A percentile compares a stretch with the other conserved stretches of the same genome.
Evolutionary conservation across 2,888 invertebrate species (phyloP).

Genomic region (Folsomia candida): DNA sequence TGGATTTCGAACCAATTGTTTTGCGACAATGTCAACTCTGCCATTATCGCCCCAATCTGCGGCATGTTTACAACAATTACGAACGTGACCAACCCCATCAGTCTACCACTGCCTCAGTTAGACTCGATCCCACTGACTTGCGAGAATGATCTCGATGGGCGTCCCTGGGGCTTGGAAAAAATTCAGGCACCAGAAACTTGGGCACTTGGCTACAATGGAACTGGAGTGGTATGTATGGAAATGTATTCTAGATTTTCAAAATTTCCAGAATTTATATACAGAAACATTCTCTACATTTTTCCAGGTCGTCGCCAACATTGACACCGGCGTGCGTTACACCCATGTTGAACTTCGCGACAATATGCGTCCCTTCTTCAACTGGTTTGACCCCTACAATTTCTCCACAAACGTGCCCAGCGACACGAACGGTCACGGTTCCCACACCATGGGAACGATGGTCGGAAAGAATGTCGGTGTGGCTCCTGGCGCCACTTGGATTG

Average conservation of each 20-base stretch:
- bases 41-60: not conserved
- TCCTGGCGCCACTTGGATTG: slow-evolving; percentile 4
- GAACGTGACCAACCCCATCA: not conserved
- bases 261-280: not conserved
- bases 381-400: not conserved
- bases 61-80: not conserved
- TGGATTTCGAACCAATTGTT: slow-evolving; percentile 2
- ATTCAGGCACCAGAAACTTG: not conserved
- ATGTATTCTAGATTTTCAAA: not conserved
- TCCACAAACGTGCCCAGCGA: not conserved
- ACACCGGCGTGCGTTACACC: slow-evolving; percentile 3
- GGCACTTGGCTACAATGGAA: not conserved
- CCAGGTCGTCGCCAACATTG: slow-evolving; percentile 10
- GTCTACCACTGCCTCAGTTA: not conserved
- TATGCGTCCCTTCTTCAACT: not conserved
- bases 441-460: slow-evolving; percentile 8
- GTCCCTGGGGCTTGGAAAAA: slow-evolving; percentile 1
- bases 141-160: not conserved
- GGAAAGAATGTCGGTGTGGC: not conserved
- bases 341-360: slow-evolving; percentile 8
- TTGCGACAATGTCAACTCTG: slow-evolving; percentile 11
- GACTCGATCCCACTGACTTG: not conserved
- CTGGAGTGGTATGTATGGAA: not conserved
- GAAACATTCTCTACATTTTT: not conserved
- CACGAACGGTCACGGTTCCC: slow-evolving; percentile 3